Evolutionary conservation across 2,888 invertebrate species (phyloP).

Genomic region (Epinotia ramella): DNA sequence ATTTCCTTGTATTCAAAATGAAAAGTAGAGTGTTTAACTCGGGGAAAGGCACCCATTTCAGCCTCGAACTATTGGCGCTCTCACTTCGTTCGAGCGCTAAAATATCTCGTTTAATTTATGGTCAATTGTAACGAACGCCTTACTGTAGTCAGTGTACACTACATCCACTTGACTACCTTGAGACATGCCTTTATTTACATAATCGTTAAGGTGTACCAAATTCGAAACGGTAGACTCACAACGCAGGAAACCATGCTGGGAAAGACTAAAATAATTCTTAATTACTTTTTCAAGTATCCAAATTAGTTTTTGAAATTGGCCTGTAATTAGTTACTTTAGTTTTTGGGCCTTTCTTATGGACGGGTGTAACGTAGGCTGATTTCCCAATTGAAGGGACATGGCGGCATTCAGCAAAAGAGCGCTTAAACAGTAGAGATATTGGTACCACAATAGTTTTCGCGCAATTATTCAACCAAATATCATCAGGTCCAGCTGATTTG

Average conservation of each 20-base stretch:
- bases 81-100: too few relatives aligned
- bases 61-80: too few relatives aligned
- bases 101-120: too few relatives aligned
- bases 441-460: not conserved
- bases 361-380: not conserved
- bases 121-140: not conserved
- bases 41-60: too few relatives aligned
- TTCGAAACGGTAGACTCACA: not conserved
- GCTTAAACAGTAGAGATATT: not conserved
- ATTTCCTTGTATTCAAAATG: too few relatives aligned
- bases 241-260: not conserved
- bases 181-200: slow-evolving; percentile 3
- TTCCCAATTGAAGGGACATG: not conserved
- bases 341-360: not conserved
- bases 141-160: not conserved
- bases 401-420: not conserved
- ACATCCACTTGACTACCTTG: not conserved
- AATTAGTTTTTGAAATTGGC: not conserved
- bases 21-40: too few relatives aligned
- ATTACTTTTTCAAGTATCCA: not conserved
- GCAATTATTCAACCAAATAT: not conserved
- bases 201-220: too few relatives aligned
- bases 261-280: not conserved
- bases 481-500: not conserved
- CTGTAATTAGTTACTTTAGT: not conserved